Conservation (phyloP, 2,113 vertebrate species). For the Proteles cristata region DNA sequence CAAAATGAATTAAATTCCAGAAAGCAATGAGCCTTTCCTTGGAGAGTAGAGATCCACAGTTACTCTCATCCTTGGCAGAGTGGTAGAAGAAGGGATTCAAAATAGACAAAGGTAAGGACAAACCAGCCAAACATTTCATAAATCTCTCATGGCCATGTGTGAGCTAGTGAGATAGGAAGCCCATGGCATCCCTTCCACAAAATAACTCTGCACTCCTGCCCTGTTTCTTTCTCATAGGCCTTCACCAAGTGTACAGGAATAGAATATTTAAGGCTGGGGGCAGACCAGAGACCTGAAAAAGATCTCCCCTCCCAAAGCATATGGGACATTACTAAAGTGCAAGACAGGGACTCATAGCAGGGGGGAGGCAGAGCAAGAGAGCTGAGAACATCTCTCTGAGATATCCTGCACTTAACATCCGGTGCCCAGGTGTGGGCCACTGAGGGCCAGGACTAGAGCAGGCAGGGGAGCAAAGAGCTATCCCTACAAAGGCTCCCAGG, state of each 20-base stretch:
- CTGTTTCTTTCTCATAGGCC: background rate
- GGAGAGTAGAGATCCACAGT: background rate
- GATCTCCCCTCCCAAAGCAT: background rate
- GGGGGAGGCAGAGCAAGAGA: background rate
- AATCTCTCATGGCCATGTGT: background rate
- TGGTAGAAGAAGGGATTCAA: background rate
- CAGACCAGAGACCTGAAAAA: background rate
- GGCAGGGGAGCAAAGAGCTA: background rate
- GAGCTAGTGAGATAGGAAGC: background rate
- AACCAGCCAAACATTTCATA: background rate
- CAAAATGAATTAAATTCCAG: conserved; percentile 44
- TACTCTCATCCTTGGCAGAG: background rate
- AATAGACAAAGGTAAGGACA: background rate
- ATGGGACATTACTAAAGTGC: background rate
- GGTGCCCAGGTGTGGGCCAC: background rate
- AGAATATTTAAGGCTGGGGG: background rate
- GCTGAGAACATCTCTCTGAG: background rate
- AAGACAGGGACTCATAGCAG: background rate
- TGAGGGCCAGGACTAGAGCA: fast-evolving
- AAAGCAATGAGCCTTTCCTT: conserved; percentile 1
- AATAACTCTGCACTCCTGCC: background rate
- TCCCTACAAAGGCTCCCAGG: background rate
- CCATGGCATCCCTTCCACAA: background rate
- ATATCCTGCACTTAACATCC: background rate
- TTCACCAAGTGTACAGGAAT: background rate